phyloP scores from a whole-genome alignment of 2,888 invertebrate genomes.

The Drosophila histrio region DNA sequence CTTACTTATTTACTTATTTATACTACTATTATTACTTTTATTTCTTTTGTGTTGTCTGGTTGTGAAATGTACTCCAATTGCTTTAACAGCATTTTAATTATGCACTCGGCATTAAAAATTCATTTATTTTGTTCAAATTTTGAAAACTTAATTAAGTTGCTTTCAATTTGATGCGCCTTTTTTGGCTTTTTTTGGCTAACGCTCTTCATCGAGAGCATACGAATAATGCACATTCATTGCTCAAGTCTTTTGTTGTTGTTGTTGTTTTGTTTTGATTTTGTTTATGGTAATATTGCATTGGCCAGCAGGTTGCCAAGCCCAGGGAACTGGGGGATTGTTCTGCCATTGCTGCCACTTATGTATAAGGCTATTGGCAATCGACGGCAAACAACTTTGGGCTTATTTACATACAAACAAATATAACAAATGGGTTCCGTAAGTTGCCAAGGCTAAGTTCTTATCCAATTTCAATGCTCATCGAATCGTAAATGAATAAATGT shows the following conservation, averaged over 20 bases:
- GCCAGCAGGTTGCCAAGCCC: conserved; percentile 58
- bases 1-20: background rate
- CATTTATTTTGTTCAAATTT: conserved; percentile 36
- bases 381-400: background rate
- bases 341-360: conserved; percentile 22
- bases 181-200: conserved; percentile 14
- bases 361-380: conserved; percentile 18
- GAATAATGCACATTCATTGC: conserved; percentile 44
- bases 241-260: conserved; percentile 22
- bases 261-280: conserved; percentile 26
- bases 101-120: conserved; percentile 49
- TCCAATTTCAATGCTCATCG: background rate
- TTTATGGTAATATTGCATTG: conserved; percentile 23
- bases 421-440: background rate
- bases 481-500: background rate
- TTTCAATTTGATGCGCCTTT: conserved; percentile 40
- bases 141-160: conserved; percentile 63
- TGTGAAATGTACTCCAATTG: conserved; percentile 52
- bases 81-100: conserved; percentile 59
- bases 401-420: conserved; percentile 4
- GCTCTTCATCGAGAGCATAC: background rate
- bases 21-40: background rate
- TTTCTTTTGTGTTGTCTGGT: conserved; percentile 21
- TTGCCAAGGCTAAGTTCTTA: conserved; percentile 13
- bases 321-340: conserved; percentile 35